These are phyloP conservation scores for Phylloscopus whistleri DNA, from an alignment of 2,113 vertebrate species.

Conservation along the genomic window DNA sequence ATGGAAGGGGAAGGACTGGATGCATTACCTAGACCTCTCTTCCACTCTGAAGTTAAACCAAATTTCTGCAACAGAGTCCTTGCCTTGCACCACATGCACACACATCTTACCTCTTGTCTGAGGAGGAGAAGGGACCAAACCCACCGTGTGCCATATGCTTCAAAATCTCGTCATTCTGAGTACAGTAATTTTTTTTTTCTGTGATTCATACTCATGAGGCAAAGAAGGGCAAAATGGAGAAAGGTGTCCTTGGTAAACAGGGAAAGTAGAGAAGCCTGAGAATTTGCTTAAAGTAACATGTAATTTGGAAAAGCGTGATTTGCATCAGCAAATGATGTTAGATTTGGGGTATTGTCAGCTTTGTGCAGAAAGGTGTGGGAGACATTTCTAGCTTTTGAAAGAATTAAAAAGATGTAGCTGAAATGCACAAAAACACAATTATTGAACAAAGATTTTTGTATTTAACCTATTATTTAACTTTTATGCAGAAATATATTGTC, in stretches of 20 bases:
- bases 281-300: not conserved
- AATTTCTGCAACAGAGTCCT: not conserved
- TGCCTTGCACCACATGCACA: not conserved
- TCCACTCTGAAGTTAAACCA: not conserved
- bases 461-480: not conserved
- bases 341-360: not conserved
- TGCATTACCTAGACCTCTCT: not conserved
- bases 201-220: not conserved
- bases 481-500: not conserved
- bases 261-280: not conserved
- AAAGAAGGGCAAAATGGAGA: not conserved
- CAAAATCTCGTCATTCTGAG: not conserved
- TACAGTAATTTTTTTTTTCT: not conserved
- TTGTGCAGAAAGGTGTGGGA: not conserved
- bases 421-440: not conserved
- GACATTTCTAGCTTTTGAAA: not conserved
- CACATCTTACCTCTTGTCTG: accelerated
- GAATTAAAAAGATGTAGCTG: not conserved
- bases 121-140: not conserved
- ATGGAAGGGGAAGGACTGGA: not conserved
- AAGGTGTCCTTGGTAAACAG: not conserved
- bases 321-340: not conserved
- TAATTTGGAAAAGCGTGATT: not conserved
- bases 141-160: not conserved
- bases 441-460: not conserved